Evolutionary conservation across 2,888 invertebrate genomes (phyloP), one percentile per base, ranked within the genome.

Genomic region (Dasypogon diadema): DNA sequence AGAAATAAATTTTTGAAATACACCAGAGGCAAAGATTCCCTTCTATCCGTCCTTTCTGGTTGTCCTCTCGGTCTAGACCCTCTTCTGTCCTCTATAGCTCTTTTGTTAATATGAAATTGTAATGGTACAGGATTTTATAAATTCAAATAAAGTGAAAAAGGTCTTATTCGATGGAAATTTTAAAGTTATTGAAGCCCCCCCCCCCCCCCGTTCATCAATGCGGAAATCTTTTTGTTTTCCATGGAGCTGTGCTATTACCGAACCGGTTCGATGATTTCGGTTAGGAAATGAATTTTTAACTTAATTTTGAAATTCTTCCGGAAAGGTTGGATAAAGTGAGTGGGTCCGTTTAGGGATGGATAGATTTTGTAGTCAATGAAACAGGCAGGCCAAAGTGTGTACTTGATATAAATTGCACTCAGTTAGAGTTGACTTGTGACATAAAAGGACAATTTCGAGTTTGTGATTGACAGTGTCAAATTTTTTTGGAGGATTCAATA

Each of bases 101-200:
- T 51, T 68, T 51, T 51, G 14, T 51, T 63, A 10, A 63, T 63
- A 22, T 48, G 14, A 46, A 65, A 48, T 42, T 63, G 37, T 42
- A 18, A n/a, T 46, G 22, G 12, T 5, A 18, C 14, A 22, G 16
- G 24, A 24, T 8, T 42, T 37, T n/a, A 42, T 65, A 65, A 65
- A 65, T 65, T 48, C 46, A 42, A 65, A 48, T 48, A 48, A 46
- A 65, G 26, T 46, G 24, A 48, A 65, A 42, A 42, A 63, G 8
- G 14, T 63, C 22, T 46, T 18, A 21, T 14, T 63, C n/a, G 42
- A 30, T 42, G 63, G 42, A 8, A 42, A 42, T 42, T 42, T 42
- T 42, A 42, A 42, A 42, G 58, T 58, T 58, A 58, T 58, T 58
- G 58, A 16, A 58, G 26, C 30, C 26, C 16, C 21, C 16, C 24